phyloP scores from a whole-genome alignment of 2,113 vertebrate genomes.

The Bujurquina vittata region DNA sequence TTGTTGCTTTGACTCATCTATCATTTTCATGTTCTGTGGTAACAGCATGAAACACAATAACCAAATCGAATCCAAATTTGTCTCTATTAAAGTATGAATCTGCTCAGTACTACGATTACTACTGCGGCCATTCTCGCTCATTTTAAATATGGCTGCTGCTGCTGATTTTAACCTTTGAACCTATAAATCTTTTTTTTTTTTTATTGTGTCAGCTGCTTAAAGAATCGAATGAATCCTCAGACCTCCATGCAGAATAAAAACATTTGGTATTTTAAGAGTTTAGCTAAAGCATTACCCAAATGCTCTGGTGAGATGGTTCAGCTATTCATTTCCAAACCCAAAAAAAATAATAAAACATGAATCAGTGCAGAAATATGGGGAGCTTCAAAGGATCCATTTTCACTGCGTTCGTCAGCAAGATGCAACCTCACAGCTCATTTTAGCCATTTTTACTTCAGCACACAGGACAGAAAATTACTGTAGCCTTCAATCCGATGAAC shows the following conservation, averaged over 20 bases:
- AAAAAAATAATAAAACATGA: not conserved
- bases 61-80: not conserved
- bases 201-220: not conserved
- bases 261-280: not conserved
- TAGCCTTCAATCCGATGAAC: not conserved
- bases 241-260: not conserved
- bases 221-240: not conserved
- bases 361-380: not conserved
- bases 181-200: not conserved
- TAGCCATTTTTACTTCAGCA: fast-evolving
- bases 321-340: not conserved
- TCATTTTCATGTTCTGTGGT: not conserved
- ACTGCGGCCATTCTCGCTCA: not conserved
- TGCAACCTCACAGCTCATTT: not conserved
- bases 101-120: not conserved
- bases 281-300: not conserved
- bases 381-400: not conserved
- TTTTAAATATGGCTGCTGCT: not conserved
- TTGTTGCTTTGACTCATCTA: not conserved
- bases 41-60: not conserved
- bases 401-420: not conserved
- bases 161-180: too few relatives aligned
- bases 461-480: fast-evolving
- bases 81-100: not conserved
- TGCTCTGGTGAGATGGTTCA: not conserved